Evolutionary conservation across 2,888 invertebrate species (phyloP).

Genomic region (Erebia ligea): DNA sequence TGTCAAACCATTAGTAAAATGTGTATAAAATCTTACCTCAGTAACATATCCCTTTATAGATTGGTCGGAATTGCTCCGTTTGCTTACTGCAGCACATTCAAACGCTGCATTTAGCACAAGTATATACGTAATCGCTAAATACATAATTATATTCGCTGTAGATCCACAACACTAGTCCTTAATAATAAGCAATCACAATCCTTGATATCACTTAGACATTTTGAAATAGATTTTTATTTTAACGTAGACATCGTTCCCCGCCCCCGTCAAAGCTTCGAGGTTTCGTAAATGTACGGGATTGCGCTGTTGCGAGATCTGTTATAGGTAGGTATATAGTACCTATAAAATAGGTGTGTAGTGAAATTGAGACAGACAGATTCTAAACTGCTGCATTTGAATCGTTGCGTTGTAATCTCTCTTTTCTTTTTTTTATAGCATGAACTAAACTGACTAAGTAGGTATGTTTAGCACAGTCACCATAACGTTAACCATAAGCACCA

Average conservation of each 20-base stretch:
- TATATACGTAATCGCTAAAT: conserved; percentile 57
- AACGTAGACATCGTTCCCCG: conserved; percentile 60
- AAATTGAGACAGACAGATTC: conserved; percentile 25
- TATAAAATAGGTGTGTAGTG: conserved; percentile 5
- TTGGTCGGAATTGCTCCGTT: conserved; percentile 91
- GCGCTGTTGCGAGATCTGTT: conserved; percentile 15
- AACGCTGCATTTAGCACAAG: conserved; percentile 66
- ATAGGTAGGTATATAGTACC: conserved; percentile 12
- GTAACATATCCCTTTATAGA: conserved; percentile 92
- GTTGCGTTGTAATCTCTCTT: not conserved
- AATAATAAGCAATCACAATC: conserved; percentile 33
- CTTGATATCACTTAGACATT: conserved; percentile 66
- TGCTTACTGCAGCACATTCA: conserved; percentile 71
- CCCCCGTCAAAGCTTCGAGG: conserved; percentile 56
- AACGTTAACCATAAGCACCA: no score
- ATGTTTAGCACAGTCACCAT: no score
- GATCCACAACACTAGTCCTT: conserved; percentile 31
- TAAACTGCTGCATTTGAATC: conserved; percentile 10
- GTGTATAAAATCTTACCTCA: conserved; percentile 82
- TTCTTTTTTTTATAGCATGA: not conserved
- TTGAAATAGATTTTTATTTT: conserved; percentile 52
- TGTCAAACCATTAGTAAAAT: not conserved
- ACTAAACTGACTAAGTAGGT: no score
- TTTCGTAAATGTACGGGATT: conserved; percentile 19
- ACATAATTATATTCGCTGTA: conserved; percentile 27